Conservation (phyloP, 2,797 vertebrate species). For the Semaprochilodus insignis region DNA sequence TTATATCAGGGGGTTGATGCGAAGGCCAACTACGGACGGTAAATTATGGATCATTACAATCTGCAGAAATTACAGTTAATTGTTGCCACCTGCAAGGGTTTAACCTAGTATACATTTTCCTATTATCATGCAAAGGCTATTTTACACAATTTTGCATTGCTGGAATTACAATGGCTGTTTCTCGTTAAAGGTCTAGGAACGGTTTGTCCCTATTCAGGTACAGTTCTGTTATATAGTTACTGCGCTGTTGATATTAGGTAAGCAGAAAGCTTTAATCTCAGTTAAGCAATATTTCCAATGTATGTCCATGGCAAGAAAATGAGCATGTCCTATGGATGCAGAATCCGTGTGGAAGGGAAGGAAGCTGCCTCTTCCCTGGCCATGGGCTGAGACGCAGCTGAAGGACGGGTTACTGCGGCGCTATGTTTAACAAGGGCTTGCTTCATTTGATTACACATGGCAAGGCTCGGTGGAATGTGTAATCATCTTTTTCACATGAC, state of each 20-base stretch:
- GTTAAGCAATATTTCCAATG: neutral
- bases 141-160: conserved; percentile 51
- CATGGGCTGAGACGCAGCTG: conserved; percentile 72
- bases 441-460: conserved; percentile 87
- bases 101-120: conserved; percentile 79
- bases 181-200: conserved; percentile 57
- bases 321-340: neutral
- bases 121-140: conserved; percentile 71
- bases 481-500: conserved; percentile 90
- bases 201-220: conserved; percentile 47
- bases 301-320: neutral
- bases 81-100: conserved; percentile 84
- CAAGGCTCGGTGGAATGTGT: conserved; percentile 84
- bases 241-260: neutral
- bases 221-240: conserved; percentile 13
- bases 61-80: conserved; percentile 82
- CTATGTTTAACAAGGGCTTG: conserved; percentile 81
- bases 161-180: conserved; percentile 47
- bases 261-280: neutral
- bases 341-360: too few relatives aligned
- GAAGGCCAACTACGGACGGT: conserved; percentile 66
- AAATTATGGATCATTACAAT: conserved; percentile 86
- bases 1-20: conserved; percentile 74
- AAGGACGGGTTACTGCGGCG: conserved; percentile 81
- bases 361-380: conserved; percentile 59